Percentiles rank a stretch among this genome's conserved stretches.
These are phyloP conservation scores for Apis dorsata DNA, from an alignment of 1,140 invertebrate species.

Conservation along the genomic window DNA sequence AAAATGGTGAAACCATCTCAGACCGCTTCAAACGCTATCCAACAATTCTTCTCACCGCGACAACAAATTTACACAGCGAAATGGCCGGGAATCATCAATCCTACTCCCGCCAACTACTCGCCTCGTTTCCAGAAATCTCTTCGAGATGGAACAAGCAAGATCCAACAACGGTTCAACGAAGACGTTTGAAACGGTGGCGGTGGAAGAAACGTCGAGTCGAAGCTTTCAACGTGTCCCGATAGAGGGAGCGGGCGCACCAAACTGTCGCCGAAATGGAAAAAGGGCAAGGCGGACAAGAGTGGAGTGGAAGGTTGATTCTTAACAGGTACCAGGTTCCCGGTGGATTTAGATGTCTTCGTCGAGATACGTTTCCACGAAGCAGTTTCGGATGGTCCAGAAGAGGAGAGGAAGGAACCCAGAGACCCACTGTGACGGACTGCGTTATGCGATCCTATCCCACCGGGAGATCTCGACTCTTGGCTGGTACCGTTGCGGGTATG, in stretches of 20 bases:
- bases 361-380: slow-evolving; percentile 64
- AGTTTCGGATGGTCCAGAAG: slow-evolving; percentile 54
- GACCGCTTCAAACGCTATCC: no score
- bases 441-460: slow-evolving; percentile 64
- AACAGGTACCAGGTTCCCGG: slow-evolving; percentile 52
- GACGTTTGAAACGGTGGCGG: background rate
- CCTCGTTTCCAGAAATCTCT: slow-evolving; percentile 4
- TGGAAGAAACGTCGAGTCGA: background rate
- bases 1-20: no score
- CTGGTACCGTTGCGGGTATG: slow-evolving; percentile 61
- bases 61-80: background rate
- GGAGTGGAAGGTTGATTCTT: slow-evolving; percentile 30
- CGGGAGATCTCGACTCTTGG: slow-evolving; percentile 47
- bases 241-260: background rate
- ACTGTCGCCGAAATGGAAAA: background rate
- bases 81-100: background rate
- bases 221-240: background rate
- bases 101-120: no score
- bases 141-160: background rate
- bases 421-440: slow-evolving; percentile 53
- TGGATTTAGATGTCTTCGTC: slow-evolving; percentile 55
- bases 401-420: slow-evolving; percentile 34
- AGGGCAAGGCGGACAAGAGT: background rate
- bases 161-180: background rate
- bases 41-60: background rate